phyloP scores from a whole-genome alignment of 2,888 invertebrate genomes.

The Cosmia pyralina region DNA sequence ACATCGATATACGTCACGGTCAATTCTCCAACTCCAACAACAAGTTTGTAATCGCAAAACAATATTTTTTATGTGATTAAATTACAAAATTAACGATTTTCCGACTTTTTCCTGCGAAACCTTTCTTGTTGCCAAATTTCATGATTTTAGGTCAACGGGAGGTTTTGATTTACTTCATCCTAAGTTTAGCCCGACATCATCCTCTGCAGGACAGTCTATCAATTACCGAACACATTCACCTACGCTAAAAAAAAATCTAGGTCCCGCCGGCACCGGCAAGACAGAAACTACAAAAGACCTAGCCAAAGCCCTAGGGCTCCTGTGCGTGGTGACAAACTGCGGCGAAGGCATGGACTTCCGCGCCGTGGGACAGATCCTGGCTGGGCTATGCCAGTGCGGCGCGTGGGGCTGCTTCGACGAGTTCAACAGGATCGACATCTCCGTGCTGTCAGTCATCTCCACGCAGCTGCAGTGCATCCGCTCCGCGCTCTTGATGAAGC shows the following conservation, averaged over 20 bases:
- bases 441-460: slow-evolving; percentile 97
- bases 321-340: slow-evolving; percentile 97
- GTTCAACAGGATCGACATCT: slow-evolving; percentile 97
- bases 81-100: too few relatives aligned
- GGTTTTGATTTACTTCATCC: too few relatives aligned
- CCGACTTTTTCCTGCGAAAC: too few relatives aligned
- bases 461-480: slow-evolving; percentile 97
- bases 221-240: not conserved
- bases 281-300: slow-evolving; percentile 98
- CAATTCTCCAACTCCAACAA: too few relatives aligned
- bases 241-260: slow-evolving; percentile 71
- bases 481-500: slow-evolving; percentile 94
- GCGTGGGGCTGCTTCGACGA: slow-evolving; percentile 99
- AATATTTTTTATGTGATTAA: too few relatives aligned
- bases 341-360: slow-evolving; percentile 98
- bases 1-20: too few relatives aligned
- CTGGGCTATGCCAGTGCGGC: slow-evolving; percentile 95
- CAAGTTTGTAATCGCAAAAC: too few relatives aligned
- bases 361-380: slow-evolving; percentile 92
- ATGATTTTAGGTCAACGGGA: too few relatives aligned
- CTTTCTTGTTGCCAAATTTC: too few relatives aligned
- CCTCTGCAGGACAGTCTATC: not conserved
- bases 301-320: slow-evolving; percentile 95
- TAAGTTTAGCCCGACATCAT: not conserved
- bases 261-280: slow-evolving; percentile 96